These are phyloP conservation scores for Castor canadensis DNA, from an alignment of 2,113 vertebrate genomes.

Conservation along the genomic window DNA sequence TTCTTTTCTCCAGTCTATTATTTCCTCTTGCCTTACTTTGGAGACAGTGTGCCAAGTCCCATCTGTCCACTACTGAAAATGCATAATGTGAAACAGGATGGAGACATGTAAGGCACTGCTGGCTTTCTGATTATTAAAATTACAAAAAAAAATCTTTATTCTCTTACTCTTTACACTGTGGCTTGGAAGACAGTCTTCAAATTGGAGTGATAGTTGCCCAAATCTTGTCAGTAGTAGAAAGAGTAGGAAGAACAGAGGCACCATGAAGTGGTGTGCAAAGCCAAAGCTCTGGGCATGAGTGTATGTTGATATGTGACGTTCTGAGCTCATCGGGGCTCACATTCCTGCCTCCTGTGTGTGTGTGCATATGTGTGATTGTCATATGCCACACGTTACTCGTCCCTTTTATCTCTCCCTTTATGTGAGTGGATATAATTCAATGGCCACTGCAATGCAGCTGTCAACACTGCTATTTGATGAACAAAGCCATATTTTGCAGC, in stretches of 20 bases:
- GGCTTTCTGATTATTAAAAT: neutral
- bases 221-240: neutral
- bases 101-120: accelerated
- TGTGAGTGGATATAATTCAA: conserved; percentile 37
- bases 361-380: neutral
- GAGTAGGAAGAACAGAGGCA: neutral
- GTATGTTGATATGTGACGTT: neutral
- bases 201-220: neutral
- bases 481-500: conserved; percentile 35
- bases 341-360: neutral
- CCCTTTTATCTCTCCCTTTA: conserved; percentile 18
- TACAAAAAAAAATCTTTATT: neutral
- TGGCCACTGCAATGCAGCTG: neutral
- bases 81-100: too few species aligned
- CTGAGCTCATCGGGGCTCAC: neutral
- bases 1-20: neutral
- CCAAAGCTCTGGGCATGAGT: neutral
- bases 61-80: neutral
- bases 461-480: conserved; percentile 4
- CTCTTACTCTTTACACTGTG: neutral
- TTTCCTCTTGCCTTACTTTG: neutral
- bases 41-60: too few species aligned
- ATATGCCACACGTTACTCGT: neutral
- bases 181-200: neutral
- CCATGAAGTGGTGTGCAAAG: neutral